Conservation (phyloP, 2,888 invertebrate species). For the Gerris lacustris region DNA sequence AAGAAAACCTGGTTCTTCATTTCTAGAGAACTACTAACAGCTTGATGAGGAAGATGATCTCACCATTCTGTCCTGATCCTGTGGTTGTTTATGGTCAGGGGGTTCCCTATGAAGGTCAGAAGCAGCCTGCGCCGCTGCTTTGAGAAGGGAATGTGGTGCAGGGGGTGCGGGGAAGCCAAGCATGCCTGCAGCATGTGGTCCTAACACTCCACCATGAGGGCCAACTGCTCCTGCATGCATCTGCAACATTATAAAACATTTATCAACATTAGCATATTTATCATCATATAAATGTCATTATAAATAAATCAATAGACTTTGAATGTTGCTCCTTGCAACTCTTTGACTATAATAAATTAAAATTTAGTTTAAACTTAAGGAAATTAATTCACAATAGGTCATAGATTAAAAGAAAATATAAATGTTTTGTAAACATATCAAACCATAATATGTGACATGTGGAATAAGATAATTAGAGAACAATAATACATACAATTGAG, state of each 20-base stretch:
- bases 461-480: too few species aligned
- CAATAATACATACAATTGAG: too few species aligned
- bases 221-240: constrained; percentile 71
- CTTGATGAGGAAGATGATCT: constrained; percentile 16
- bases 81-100: constrained; percentile 28
- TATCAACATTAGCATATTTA: background rate
- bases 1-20: too few species aligned
- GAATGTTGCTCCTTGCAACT: background rate
- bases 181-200: constrained; percentile 35
- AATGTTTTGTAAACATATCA: too few species aligned
- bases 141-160: constrained; percentile 29
- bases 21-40: too few species aligned
- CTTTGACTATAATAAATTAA: too few species aligned
- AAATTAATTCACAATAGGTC: too few species aligned
- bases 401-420: too few species aligned
- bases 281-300: constrained; percentile 11
- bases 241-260: constrained; percentile 55
- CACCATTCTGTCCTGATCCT: constrained; percentile 31
- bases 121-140: constrained; percentile 29
- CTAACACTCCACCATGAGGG: constrained; percentile 47
- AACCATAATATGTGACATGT: too few species aligned
- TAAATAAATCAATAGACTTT: background rate
- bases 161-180: constrained; percentile 37
- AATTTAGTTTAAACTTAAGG: too few species aligned
- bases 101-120: constrained; percentile 26